Base-by-base conservation (phyloP, 2,888 invertebrate genomes). In the Tridacna crocea region DNA sequence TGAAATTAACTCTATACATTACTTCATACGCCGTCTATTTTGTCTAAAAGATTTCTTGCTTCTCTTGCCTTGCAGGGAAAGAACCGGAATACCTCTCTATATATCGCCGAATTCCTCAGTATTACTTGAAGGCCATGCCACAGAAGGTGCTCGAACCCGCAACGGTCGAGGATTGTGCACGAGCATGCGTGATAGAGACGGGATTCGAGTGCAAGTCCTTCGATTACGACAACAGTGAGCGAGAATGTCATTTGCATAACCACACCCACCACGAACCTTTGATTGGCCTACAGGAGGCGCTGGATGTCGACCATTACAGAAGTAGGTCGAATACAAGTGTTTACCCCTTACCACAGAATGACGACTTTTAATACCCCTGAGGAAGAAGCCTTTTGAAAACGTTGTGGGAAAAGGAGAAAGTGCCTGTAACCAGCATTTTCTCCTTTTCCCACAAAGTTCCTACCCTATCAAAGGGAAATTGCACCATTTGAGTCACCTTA, bases 161-260 rank as follows among this genome's bases (percentile, higher is more conserved):
- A 6, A 83, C 88, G 11, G 88, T 92, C 0, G 92, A 92, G 55
- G 80, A 55, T 12, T 93, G 93, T 81, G 90, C 92, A 36, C 79
- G 87, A 11, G 51, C 74, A 26, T 91, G 92, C 75, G 90, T 87
- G 13, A 87, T 84, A 73, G 90, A 91, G 79, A 86, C 88, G n/a
- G 83, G 80, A 19, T 92, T 92, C 82, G 92, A 92, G 68, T 93
- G 93, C 82, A 91, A 91, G 79, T 92, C 93, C 3, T 93, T 93
- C 77, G 93, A 93, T 82, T 89, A 91, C 61, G 92, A 93, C 85
- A 92, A 92, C 84, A 75, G 81, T 46, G 72, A 82, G 13, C 78
- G 83, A 48, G 82, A 84, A 22, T 93, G 93, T 78, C 87, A 88
- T 46, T 84, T 93, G 12, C 92, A 90, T 82, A 91, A 92, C 84